Evolutionary conservation across 92 coral and sea anemone genomes (phyloP), one percentile per base, ranked within the genome.

Genomic region (Zoanthus sansibaricus): DNA sequence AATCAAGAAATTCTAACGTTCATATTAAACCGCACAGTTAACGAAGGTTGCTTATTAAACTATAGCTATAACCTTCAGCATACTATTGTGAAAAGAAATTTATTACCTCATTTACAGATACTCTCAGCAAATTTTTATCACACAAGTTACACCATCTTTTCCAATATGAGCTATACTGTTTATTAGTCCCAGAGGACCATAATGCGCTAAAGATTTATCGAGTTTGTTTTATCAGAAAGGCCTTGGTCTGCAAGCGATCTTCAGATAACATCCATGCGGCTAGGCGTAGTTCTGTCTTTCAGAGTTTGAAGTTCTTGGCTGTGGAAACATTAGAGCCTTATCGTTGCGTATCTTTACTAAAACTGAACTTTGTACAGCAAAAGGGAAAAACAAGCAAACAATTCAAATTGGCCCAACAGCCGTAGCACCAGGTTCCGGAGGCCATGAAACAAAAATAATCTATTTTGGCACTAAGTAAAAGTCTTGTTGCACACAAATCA

Each of bases 381-480:
- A 92, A 48, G 93, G 93, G 68, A 91, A 90, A 71, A 93, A 87
- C 2, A 93, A 93, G 77, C 87, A 37, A 87, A 75, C 79, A 83
- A 37, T 46, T 78, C 47, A 58, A 17, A 73, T 87, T 87, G 58
- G 91, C 46, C 93, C 93, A 92, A 82, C 59, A 75, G 93, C 95
- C 42, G 42, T 25, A 2, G 93, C 91, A 14, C 89, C 89, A 5
- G 91, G 91, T 42, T 87, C 91, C 68, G 88, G 95, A 49, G 61
- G 90, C 95, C 95, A 92, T 0, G 93, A 89, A 21, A 92, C 88
- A 37, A 92, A 85, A 92, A 56, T 46, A 15, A 5, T 33, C 54
- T 8, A 32, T 16, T 31, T 92, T 89, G 17, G 91, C 82, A 77
- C 89, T 87, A 42, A 37, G 25, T 25, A 25, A 0, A 89, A 25